These are phyloP conservation scores for Vollenhovia emeryi DNA, from an alignment of 1,140 invertebrate genomes.

Conservation along the genomic window DNA sequence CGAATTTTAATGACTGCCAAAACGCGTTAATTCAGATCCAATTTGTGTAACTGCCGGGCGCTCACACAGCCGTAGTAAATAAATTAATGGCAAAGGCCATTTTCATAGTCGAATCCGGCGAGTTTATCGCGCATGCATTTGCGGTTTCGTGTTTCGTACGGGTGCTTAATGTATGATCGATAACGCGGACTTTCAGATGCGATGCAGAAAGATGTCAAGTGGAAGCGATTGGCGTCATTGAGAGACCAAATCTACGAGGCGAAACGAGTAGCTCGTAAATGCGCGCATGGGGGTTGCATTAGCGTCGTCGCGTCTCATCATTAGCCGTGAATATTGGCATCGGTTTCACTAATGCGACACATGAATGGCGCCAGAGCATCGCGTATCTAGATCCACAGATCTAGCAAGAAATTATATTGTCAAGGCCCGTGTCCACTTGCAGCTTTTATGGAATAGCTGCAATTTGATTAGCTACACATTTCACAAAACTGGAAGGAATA, in stretches of 20 bases:
- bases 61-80: neutral
- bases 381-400: neutral
- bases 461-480: too few relatives aligned
- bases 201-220: neutral
- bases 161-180: neutral
- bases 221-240: conserved; percentile 40
- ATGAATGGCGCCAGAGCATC: neutral
- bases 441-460: too few relatives aligned
- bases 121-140: conserved; percentile 48
- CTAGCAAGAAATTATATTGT: neutral
- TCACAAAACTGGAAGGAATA: too few relatives aligned
- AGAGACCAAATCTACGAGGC: neutral
- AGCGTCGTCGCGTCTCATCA: neutral
- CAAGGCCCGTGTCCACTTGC: too few relatives aligned
- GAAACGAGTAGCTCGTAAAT: neutral
- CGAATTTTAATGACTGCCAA: conserved; percentile 48
- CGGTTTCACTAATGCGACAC: neutral
- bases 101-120: neutral
- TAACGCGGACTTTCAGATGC: conserved; percentile 31
- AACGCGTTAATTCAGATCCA: conserved; percentile 27
- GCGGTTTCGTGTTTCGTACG: conserved; percentile 34
- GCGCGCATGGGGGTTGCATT: neutral
- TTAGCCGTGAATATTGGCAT: neutral
- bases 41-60: conserved; percentile 45
- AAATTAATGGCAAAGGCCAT: conserved; percentile 16